Percentiles rank a stretch among this genome's conserved stretches.
Conservation (phyloP, 2,888 invertebrate genomes). For the Trypoxylon attenuatum region DNA sequence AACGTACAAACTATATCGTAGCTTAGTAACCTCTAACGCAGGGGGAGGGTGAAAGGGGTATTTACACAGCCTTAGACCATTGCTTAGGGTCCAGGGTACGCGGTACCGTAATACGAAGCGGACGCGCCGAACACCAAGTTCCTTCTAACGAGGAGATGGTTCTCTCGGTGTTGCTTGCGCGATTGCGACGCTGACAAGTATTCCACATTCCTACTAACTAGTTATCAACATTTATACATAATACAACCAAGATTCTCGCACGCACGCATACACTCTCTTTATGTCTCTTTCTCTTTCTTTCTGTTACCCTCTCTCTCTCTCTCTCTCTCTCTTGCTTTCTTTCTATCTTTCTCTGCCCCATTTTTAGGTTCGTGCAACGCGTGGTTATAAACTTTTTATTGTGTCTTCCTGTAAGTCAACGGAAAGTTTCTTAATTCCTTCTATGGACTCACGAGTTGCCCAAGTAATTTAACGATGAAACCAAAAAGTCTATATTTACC, state of each 20-base stretch:
- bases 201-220: constrained; percentile 67
- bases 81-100: constrained; percentile 21
- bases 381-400: background rate
- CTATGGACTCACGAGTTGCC: no score
- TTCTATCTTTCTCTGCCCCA: background rate
- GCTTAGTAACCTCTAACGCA: constrained; percentile 49
- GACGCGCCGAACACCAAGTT: background rate
- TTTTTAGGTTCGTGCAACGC: background rate
- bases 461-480: no score
- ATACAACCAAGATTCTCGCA: constrained; percentile 64
- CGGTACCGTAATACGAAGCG: constrained; percentile 5
- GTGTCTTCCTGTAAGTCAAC: no score
- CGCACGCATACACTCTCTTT: no score
- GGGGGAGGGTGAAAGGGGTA: constrained; percentile 17
- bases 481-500: no score
- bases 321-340: background rate
- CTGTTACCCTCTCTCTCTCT: background rate
- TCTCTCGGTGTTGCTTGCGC: constrained; percentile 27
- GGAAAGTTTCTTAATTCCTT: no score
- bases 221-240: constrained; percentile 74
- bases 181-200: constrained; percentile 36
- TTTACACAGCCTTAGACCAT: constrained; percentile 51
- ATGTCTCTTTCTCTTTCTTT: no score
- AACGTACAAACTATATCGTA: constrained; percentile 56
- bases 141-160: background rate